Evolutionary conservation across 1,140 invertebrate genomes (phyloP), one percentile per base, ranked within the genome.

Genomic region (Aphelenchoides fujianensis): DNA sequence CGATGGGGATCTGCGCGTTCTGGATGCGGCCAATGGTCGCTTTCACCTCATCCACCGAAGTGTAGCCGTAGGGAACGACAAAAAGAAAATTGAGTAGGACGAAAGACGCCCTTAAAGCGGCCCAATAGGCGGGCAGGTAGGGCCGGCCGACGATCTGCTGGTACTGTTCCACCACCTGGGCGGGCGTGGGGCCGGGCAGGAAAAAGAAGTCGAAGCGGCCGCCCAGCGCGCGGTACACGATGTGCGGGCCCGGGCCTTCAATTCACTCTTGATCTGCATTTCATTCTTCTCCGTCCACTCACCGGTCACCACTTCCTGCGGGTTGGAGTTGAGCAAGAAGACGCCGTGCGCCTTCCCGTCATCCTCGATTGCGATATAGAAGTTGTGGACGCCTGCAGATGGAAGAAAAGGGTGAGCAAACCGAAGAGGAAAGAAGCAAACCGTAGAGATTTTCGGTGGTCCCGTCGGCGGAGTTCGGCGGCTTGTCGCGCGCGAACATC

Each of bases 371-470:
- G 85, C 85, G 54, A 86, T 85, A 76, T 88, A 89, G 74, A 88
- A 88, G n/a, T 88, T 88, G 70, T 89, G 88, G 16, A 87, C 86
- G 37, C 88, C 69, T 48, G 12, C n/a, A n/a, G n/a, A n/a, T n/a
- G n/a, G n/a, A n/a, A n/a, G n/a, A 48, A 48, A 48, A 48, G 23
- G 41, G 23, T 48, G 23, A 48, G 41, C n/a, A n/a, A n/a, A n/a
- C n/a, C n/a, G n/a, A n/a, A n/a, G n/a, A n/a, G n/a, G n/a, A n/a
- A n/a, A n/a, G n/a, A n/a, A n/a, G n/a, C n/a, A n/a, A n/a, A 48
- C 41, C 88, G 76, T 3, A 41, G 69, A 75, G 74, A 62, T 76
- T 76, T 30, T 67, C n/a, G 2, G 27, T 70, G 12, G 32, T 36
- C 27, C 9, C 69, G 69, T 74, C 68, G 55, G 48, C n/a, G 55